Evolutionary conservation across 1,140 invertebrate genomes (phyloP).

Genomic region (Stegodyphus mimosarum): DNA sequence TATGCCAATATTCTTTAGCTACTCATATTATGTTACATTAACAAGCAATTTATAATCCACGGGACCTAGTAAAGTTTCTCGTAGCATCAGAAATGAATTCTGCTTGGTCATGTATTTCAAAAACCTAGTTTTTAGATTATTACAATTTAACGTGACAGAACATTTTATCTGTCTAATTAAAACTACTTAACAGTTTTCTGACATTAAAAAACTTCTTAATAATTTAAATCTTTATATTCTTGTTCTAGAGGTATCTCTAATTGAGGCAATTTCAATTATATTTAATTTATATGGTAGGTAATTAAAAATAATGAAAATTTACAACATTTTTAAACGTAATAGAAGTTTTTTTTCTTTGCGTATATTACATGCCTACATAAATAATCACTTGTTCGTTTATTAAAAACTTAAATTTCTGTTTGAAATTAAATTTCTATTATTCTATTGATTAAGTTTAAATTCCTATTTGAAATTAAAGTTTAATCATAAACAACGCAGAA

Average conservation of each 20-base stretch:
- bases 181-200: background rate
- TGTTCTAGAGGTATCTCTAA: background rate
- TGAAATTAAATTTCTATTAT: too few relatives aligned
- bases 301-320: background rate
- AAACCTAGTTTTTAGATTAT: background rate
- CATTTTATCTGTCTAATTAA: background rate
- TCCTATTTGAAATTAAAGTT: too few relatives aligned
- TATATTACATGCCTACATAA: too few relatives aligned
- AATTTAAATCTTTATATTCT: background rate
- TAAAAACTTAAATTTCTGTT: too few relatives aligned
- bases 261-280: background rate
- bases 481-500: too few relatives aligned
- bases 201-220: background rate
- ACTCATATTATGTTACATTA: too few relatives aligned
- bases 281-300: background rate
- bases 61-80: too few relatives aligned
- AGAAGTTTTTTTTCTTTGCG: too few relatives aligned
- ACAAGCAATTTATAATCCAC: too few relatives aligned
- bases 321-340: slow-evolving; percentile 51
- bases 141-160: background rate
- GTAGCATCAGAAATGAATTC: background rate
- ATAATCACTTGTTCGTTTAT: too few relatives aligned
- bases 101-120: background rate
- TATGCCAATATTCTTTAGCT: too few relatives aligned
- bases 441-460: too few relatives aligned